These are phyloP conservation scores for Protophormia terraenovae DNA, from an alignment of 2,888 invertebrate species.

Conservation along the genomic window DNA sequence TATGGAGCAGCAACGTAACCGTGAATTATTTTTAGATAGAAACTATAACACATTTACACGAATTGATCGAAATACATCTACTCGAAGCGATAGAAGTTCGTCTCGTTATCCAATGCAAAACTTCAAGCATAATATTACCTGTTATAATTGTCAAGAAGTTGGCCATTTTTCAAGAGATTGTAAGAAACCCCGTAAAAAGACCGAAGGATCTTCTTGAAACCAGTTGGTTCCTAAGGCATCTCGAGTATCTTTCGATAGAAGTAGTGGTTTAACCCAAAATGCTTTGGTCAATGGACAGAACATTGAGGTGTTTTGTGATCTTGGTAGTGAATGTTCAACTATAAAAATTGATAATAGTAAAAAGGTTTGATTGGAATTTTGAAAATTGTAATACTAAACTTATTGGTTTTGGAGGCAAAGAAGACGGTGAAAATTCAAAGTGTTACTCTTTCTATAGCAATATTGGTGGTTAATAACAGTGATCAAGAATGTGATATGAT, in stretches of 20 bases:
- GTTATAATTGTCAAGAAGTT: neutral
- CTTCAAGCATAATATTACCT: neutral
- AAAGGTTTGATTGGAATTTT: neutral
- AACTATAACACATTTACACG: neutral
- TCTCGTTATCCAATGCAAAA: neutral
- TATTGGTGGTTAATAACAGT: too few relatives aligned
- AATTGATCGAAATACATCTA: too few relatives aligned
- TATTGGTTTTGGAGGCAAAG: neutral
- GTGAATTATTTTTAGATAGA: neutral
- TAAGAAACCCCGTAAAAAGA: neutral
- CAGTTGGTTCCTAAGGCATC: too few relatives aligned
- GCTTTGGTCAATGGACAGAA: neutral
- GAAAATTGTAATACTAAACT: neutral
- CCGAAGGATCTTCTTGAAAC: too few relatives aligned
- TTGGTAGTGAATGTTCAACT: conserved; percentile 32
- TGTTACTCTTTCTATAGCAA: too few relatives aligned
- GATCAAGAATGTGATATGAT: too few relatives aligned
- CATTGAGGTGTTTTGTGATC: conserved; percentile 7
- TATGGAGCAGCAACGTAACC: neutral
- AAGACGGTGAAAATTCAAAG: neutral
- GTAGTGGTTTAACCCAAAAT: neutral
- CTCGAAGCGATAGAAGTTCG: neutral
- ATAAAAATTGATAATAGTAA: conserved; percentile 5
- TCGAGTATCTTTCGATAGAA: neutral
- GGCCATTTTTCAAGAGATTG: neutral